Conservation (phyloP, 2,797 vertebrate genomes). For the Pseudomugil tenellus region DNA sequence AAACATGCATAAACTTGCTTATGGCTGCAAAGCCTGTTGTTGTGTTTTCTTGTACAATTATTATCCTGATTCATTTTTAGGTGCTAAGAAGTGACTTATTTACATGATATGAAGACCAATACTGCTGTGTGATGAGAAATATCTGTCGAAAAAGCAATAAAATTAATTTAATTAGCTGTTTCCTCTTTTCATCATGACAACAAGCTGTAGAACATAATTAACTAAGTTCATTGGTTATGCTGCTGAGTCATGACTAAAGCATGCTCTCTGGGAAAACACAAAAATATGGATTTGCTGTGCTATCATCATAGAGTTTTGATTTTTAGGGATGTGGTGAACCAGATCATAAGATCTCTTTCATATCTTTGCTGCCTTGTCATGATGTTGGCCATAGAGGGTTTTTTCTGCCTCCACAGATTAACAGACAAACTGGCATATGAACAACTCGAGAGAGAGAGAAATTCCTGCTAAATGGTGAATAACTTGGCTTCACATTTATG, state of each 20-base stretch:
- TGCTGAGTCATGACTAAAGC: conserved; percentile 46
- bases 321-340: conserved; percentile 36
- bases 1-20: conserved; percentile 34
- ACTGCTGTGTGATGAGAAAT: not conserved
- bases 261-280: conserved; percentile 6
- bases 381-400: not conserved
- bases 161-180: conserved; percentile 2
- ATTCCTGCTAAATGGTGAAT: conserved; percentile 7
- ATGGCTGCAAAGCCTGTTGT: conserved; percentile 11
- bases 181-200: conserved; percentile 33
- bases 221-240: conserved; percentile 14
- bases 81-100: conserved; percentile 12
- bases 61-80: conserved; percentile 1
- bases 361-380: conserved; percentile 30
- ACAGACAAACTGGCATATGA: conserved; percentile 5
- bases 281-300: conserved; percentile 17
- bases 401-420: conserved; percentile 7
- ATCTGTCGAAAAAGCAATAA: not conserved
- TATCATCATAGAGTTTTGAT: conserved; percentile 27
- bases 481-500: conserved; percentile 13
- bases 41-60: conserved; percentile 14
- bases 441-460: not conserved
- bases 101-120: not conserved
- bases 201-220: conserved; percentile 6
- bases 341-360: conserved; percentile 22